These are phyloP conservation scores for Acinonyx jubatus DNA, from an alignment of 2,113 vertebrate species.

Conservation along the genomic window DNA sequence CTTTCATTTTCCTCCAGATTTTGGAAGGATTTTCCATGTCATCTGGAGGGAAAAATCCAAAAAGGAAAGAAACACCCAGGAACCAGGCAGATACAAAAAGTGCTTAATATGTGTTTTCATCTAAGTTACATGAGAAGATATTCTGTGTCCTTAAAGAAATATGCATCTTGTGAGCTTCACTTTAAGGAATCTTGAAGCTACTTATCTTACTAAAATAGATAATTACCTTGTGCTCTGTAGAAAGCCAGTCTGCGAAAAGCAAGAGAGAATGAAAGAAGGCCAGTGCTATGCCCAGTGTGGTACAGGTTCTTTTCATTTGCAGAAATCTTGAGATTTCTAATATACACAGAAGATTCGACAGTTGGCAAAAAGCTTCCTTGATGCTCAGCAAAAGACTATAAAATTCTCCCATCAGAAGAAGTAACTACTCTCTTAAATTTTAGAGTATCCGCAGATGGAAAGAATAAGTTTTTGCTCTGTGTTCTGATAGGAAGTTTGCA, in stretches of 20 bases:
- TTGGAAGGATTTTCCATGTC: conserved; percentile 21
- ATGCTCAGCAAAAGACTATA: not conserved
- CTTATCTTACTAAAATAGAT: conserved; percentile 21
- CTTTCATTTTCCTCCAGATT: conserved; percentile 40
- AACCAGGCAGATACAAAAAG: conserved; percentile 24
- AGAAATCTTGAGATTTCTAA: not conserved
- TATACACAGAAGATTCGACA: not conserved
- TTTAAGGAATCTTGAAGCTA: not conserved
- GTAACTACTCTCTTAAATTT: not conserved
- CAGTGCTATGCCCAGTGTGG: not conserved
- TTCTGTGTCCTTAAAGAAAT: conserved; percentile 23
- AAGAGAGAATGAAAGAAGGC: not conserved
- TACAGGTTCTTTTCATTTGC: not conserved
- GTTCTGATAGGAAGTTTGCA: not conserved
- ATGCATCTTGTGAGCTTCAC: not conserved
- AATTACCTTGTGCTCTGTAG: conserved; percentile 27
- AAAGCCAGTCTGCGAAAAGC: not conserved
- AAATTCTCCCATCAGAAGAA: not conserved
- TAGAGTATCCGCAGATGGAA: not conserved
- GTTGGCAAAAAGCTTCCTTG: not conserved
- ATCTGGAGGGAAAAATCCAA: not conserved
- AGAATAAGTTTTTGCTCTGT: conserved; percentile 8
- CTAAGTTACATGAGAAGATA: not conserved
- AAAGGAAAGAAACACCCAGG: not conserved
- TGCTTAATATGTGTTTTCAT: not conserved